A percentile compares a stretch with the other conserved stretches of the same genome.
phyloP scores from a whole-genome alignment of 1,140 invertebrate species.

The Asobara japonica region DNA sequence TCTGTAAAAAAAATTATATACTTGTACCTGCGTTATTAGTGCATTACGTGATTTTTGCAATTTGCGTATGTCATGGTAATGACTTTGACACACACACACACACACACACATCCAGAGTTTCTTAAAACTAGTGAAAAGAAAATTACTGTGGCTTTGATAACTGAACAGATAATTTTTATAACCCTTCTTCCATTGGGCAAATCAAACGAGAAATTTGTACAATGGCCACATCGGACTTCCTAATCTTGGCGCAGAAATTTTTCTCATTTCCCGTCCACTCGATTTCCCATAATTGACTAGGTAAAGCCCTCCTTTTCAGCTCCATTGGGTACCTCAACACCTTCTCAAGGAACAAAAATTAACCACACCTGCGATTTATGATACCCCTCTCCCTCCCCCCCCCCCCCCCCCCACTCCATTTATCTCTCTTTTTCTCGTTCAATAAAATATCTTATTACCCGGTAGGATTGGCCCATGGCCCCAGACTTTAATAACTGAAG shows the following conservation, averaged over 20 bases:
- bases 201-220: too few species aligned
- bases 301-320: constrained; percentile 15
- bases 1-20: too few species aligned
- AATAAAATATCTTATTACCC: constrained; percentile 14
- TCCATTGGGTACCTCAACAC: neutral
- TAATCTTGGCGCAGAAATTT: neutral
- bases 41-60: too few species aligned
- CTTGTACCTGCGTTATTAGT: too few species aligned
- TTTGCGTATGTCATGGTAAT: too few species aligned
- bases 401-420: neutral
- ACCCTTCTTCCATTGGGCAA: neutral
- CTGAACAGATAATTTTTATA: neutral
- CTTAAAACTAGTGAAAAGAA: too few species aligned
- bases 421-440: neutral
- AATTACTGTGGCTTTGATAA: too few species aligned
- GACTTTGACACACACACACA: too few species aligned
- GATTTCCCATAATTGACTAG: neutral
- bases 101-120: too few species aligned
- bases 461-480: neutral
- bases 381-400: neutral
- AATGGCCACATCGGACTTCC: too few species aligned
- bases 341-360: constrained; percentile 5
- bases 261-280: constrained; percentile 3
- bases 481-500: constrained; percentile 11
- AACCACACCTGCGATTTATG: constrained; percentile 16